Conservation (phyloP, 2,113 vertebrate genomes). For the Clarias magur region DNA sequence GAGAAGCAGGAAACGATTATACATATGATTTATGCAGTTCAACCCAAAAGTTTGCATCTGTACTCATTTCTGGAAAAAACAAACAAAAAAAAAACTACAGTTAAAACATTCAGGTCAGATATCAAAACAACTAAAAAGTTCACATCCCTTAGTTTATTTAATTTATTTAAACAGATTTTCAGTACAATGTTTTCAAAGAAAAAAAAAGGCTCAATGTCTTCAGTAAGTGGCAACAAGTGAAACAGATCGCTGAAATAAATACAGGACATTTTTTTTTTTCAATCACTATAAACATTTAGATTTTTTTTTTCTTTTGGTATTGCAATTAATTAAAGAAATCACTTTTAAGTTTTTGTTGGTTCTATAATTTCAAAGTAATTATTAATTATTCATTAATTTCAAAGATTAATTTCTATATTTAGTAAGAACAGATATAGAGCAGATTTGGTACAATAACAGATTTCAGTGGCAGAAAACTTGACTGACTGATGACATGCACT, state of each 20-base stretch:
- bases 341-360: not conserved
- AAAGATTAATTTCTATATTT: not conserved
- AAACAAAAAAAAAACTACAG: not conserved
- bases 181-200: not conserved
- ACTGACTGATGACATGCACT: not conserved
- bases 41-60: not conserved
- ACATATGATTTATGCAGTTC: conserved; percentile 4
- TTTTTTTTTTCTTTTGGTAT: no score
- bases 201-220: not conserved
- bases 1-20: not conserved
- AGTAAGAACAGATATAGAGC: not conserved
- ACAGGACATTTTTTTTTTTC: no score
- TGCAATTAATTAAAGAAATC: no score
- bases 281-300: no score
- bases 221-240: not conserved
- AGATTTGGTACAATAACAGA: not conserved
- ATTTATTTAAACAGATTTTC: not conserved
- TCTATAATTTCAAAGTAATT: not conserved
- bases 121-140: not conserved
- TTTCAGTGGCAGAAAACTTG: not conserved
- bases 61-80: not conserved
- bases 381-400: no score
- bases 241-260: not conserved
- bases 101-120: not conserved
- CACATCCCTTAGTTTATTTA: not conserved